Base-by-base conservation (phyloP, 2,888 invertebrate genomes). In the Abrostola triplasia region DNA sequence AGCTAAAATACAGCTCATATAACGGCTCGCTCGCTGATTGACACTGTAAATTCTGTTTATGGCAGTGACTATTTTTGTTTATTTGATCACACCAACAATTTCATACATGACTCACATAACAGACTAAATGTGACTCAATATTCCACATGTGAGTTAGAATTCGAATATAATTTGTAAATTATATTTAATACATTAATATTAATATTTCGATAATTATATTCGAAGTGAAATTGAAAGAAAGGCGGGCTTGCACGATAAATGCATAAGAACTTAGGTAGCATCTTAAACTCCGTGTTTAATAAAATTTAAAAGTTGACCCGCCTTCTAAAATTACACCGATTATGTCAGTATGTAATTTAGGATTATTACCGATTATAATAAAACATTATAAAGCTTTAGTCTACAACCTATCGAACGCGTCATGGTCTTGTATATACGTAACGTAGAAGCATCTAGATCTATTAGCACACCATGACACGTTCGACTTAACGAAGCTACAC, bases 331-430 rank as follows among this genome's bases (percentile, higher is more conserved):
- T 13, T 24, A 47, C 9, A 47, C 49, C 8, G 36, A 64, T 54
- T 51, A 35, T 10, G 54, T 54, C 53, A 57, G 24, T 49, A 24
- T 50, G 9, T 49, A 59, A 60, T 68, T 68, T 40, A 58, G 48
- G 48, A 54, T 58, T 49, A 70, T 54, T 70, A 53, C 13, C 51
- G 51, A 59, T 54, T 13, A 73, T 55, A 55, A 58, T 61, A 61
- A 71, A 75, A 63, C n/a, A 56, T 66, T 70, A 76, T 74, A 77
- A 79, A 80, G 73, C 67, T 77, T 67, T 69, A 80, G 67, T 64
- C 77, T 79, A 79, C 73, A 77, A 75, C 76, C 61, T 64, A 63
- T 66, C 70, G 60, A 70, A 70, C 69, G 71, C 44, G 49, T 5
- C 59, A 53, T 51, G 69, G 50, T 54, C 36, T 44, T 53, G 47